phyloP scores from a whole-genome alignment of 2,797 vertebrate species.

The Danio tinwini region DNA sequence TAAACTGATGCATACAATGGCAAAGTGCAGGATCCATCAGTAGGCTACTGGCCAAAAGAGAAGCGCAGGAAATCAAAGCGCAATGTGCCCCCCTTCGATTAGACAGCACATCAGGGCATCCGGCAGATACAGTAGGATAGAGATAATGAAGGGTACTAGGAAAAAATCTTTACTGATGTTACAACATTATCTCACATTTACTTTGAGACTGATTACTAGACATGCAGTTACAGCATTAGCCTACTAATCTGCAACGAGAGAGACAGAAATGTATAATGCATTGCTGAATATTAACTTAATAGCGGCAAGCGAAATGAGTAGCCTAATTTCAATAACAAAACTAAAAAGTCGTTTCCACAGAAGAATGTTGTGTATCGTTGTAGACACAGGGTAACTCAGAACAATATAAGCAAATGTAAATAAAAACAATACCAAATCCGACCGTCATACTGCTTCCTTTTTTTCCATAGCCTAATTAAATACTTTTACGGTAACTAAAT shows the following conservation, averaged over 20 bases:
- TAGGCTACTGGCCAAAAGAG: constrained; percentile 24
- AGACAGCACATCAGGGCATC: constrained; percentile 62
- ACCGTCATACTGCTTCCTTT: not conserved
- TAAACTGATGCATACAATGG: not conserved
- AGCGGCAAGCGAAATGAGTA: not conserved
- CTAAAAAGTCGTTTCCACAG: not conserved
- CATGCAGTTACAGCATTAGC: no score
- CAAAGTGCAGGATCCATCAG: constrained; percentile 4
- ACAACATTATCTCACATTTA: not conserved
- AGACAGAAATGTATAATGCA: not conserved
- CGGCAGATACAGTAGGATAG: constrained; percentile 60
- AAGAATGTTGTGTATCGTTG: not conserved
- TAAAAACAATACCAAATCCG: not conserved
- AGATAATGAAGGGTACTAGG: constrained; percentile 58
- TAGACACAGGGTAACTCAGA: not conserved
- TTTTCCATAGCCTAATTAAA: no score
- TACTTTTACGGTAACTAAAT: not conserved
- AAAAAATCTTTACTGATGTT: not conserved
- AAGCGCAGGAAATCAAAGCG: constrained; percentile 76
- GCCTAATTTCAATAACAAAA: not conserved
- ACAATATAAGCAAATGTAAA: not conserved
- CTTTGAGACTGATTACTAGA: no score
- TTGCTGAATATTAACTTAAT: not conserved
- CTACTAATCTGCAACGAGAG: not conserved
- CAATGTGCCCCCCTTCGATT: constrained; percentile 70